Evolutionary conservation across 2,113 vertebrate species (phyloP), one percentile per base, ranked within the genome.

Genomic region (Platanista minor): DNA sequence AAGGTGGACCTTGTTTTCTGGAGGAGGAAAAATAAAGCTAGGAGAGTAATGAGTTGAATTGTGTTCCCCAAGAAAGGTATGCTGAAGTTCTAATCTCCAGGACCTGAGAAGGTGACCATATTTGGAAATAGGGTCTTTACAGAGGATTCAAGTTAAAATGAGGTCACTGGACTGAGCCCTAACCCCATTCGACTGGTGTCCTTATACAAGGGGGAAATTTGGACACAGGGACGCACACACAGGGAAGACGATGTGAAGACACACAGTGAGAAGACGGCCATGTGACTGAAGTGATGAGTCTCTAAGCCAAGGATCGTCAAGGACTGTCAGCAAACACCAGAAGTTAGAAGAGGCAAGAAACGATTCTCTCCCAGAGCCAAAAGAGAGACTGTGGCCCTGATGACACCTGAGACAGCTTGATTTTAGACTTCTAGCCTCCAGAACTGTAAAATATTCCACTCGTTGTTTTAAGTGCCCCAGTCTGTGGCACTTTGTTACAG

Each of bases 251-350:
- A 21, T 1, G 5, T 15, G n/a, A 13, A 41, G 15, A 69, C 17
- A 5, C 18, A 33, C 25, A 0, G 7, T 18, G 17, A 67, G 41
- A 61, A n/a, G 29, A 27, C 0, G 0, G 25, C 6, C 72, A 8
- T 1, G 18, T 18, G n/a, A 15, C 33, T 5, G 5, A 21, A 67
- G 62, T 3, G 33, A 71, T 0, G 3, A 4, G 1, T 14, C 61
- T 23, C 27, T 1, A 9, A 6, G 33, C 27, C 59, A 69, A 41
- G 23, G 46, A 23, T 2, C 1, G 18, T 46, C 54, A 23, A 52
- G 36, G 41, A 5, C 10, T 3, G 15, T 43, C 46, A 39, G 64
- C 27, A 10, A 80, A 54, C 31, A 17, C 29, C 49, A 3, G 39
- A 54, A 54, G 36, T 29, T 1, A 15, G 43, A 69, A 31, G 59